These are phyloP conservation scores for Echinops telfairi DNA, from an alignment of 2,113 vertebrate genomes.

Conservation along the genomic window DNA sequence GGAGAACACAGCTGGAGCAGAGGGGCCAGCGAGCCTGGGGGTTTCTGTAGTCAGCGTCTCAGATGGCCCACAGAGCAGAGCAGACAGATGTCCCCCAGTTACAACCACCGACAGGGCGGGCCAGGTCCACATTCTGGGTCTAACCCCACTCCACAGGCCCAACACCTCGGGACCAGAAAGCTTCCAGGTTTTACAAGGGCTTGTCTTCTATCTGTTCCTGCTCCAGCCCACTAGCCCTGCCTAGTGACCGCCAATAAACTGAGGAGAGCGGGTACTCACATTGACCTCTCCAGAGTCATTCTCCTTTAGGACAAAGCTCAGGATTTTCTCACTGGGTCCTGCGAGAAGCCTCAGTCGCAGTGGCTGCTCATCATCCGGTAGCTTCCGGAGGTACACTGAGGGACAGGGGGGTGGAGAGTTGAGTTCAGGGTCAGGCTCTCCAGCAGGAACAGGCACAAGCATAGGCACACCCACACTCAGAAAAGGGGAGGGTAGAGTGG, in stretches of 20 bases:
- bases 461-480: neutral
- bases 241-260: conserved; percentile 27
- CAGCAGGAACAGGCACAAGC: neutral
- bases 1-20: neutral
- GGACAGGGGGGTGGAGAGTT: neutral
- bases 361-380: conserved; percentile 92
- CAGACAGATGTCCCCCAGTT: neutral
- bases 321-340: conserved; percentile 93
- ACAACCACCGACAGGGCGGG: neutral
- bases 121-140: neutral
- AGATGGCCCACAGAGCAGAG: conserved; percentile 35
- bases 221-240: neutral
- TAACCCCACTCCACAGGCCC: neutral
- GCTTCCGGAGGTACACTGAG: conserved; percentile 93
- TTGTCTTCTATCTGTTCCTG: neutral
- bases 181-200: neutral
- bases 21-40: neutral
- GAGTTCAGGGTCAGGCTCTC: neutral
- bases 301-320: conserved; percentile 96
- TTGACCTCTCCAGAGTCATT: conserved; percentile 97
- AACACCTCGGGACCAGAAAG: neutral
- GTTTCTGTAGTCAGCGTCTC: neutral
- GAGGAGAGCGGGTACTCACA: conserved; percentile 88
- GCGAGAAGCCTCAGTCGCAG: conserved; percentile 93
- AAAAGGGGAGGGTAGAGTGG: neutral